Evolutionary conservation across 1,140 invertebrate genomes (phyloP), one percentile per base, ranked within the genome.

Genomic region (Ladona fulva): DNA sequence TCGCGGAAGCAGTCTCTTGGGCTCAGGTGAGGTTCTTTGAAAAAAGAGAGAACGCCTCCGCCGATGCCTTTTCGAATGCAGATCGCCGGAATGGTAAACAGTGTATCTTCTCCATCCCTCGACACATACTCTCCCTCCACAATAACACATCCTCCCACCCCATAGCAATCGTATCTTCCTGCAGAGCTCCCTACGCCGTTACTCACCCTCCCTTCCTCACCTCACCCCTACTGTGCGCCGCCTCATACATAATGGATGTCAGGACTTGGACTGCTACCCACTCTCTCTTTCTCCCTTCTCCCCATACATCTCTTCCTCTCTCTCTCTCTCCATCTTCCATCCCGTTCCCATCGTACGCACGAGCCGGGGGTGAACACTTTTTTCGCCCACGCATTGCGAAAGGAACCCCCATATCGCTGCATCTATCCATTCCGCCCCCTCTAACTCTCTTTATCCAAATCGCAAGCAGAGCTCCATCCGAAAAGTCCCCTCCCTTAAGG

Each of bases 281-380:
- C 77, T 78, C 52, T 77, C 66, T 52, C 74, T 24, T 24, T 44
- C 52, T 73, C 25, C 74, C 44, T 79, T 25, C 52, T 78, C 42
- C 66, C 74, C 25, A 22, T 77, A 25, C 74, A 25, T 78, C 52
- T 59, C 76, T 52, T 22, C 74, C 37, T 42, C 29, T 25, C 29
- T 74, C 77, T 25, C 74, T 24, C 74, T 66, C 77, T 25, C 52
- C 59, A 75, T n/a, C 37, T 59, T 16, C 24, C 42, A 25, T 77
- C 76, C 42, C 74, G 19, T 29, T 29, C 19, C 59, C 77, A 7
- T 42, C 77, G 77, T 75, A 19, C 37, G 7, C 77, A 75, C 24
- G 42, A 24, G 3, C 59, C 80, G 81, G 77, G 42, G 76, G 81
- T 81, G 82, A 80, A 81, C 81, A 29, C 52, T 75, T 74, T 73